Percentiles rank a stretch among this genome's conserved stretches.
Evolutionary conservation across 2,113 vertebrate genomes (phyloP).

Genomic region (Isichthys henryi): DNA sequence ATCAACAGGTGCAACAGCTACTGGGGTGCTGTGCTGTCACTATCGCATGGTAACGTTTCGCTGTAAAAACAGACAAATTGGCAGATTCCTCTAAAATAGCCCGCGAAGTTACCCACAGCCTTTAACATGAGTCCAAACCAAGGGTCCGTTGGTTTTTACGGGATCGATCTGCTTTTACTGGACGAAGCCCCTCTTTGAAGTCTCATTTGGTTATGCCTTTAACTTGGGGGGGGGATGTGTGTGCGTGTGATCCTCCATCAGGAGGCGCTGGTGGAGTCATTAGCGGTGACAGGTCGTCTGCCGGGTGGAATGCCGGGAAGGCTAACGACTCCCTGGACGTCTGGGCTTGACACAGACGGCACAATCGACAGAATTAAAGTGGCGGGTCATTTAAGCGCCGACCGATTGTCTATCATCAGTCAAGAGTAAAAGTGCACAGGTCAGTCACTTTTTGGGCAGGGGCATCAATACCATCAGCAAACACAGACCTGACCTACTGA

Average conservation of each 20-base stretch:
- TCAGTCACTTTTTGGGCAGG: constrained; percentile 64
- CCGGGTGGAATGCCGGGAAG: constrained; percentile 56
- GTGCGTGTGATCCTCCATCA: neutral
- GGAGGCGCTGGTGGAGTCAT: constrained; percentile 41
- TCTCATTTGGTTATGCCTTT: neutral
- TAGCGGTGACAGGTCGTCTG: constrained; percentile 71
- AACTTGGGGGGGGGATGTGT: neutral
- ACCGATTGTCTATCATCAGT: constrained; percentile 69
- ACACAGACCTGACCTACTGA: constrained; percentile 34
- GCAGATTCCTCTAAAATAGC: neutral
- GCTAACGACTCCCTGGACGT: constrained; percentile 71
- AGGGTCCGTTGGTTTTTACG: neutral
- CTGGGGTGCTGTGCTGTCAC: neutral
- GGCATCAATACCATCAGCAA: constrained; percentile 54
- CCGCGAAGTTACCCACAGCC: neutral
- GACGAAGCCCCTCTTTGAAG: neutral
- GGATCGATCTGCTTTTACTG: neutral
- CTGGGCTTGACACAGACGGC: constrained; percentile 76
- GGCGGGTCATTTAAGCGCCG: constrained; percentile 71
- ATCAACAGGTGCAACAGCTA: neutral
- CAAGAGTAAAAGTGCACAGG: constrained; percentile 42
- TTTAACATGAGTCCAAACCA: neutral
- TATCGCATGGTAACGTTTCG: neutral
- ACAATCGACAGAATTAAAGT: constrained; percentile 76
- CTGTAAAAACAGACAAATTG: neutral